Conservation (phyloP, 1,140 invertebrate species). For the Hesperophylax magnus region DNA sequence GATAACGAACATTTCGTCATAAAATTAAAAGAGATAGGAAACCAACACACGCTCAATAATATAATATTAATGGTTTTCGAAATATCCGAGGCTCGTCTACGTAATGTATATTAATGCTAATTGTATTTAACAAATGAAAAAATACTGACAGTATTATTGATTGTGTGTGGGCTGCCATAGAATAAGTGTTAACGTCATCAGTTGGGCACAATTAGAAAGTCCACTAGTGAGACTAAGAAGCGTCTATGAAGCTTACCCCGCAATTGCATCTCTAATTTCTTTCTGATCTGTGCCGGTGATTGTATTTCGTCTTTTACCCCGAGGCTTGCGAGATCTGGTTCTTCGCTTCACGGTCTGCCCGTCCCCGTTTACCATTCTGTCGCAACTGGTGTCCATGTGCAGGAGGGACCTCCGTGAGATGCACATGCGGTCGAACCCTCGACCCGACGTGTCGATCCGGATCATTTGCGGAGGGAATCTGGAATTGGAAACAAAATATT, state of each 20-base stretch:
- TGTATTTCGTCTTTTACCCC: slow-evolving; percentile 89
- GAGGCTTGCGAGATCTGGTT: slow-evolving; percentile 80
- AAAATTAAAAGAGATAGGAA: neutral
- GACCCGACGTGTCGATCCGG: slow-evolving; percentile 88
- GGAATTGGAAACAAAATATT: slow-evolving; percentile 49
- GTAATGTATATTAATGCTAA: neutral
- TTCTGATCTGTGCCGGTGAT: slow-evolving; percentile 91
- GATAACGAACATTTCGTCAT: neutral
- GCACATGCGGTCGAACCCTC: slow-evolving; percentile 89
- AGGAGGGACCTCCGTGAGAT: slow-evolving; percentile 84
- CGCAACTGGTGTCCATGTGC: slow-evolving; percentile 71
- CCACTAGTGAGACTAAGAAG: slow-evolving; percentile 56
- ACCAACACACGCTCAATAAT: neutral
- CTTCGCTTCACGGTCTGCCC: slow-evolving; percentile 77
- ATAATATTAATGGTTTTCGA: too few species aligned
- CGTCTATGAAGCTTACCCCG: slow-evolving; percentile 77
- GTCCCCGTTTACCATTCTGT: slow-evolving; percentile 64
- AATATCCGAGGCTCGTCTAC: too few species aligned
- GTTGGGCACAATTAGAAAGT: slow-evolving; percentile 21
- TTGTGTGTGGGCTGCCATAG: neutral
- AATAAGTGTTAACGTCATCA: neutral
- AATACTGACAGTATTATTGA: neutral
- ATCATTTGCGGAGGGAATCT: slow-evolving; percentile 91
- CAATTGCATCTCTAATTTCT: slow-evolving; percentile 85
- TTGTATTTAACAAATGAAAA: neutral